phyloP scores from a whole-genome alignment of 2,888 invertebrate species.

The Ormyrus rosae region DNA sequence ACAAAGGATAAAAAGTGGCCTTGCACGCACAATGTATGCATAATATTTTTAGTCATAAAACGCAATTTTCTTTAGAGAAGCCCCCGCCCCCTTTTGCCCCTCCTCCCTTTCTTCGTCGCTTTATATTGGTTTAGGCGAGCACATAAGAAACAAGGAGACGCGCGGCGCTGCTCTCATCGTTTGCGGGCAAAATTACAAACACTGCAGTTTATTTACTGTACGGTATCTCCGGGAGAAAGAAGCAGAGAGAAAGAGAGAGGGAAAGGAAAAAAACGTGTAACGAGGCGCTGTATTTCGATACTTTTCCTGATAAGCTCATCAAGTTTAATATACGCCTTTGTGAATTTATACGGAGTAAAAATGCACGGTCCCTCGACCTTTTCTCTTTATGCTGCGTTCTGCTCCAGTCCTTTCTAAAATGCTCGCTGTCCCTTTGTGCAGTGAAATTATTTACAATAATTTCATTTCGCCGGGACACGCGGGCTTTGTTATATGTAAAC shows the following conservation, averaged over 20 bases:
- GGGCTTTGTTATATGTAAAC: too few relatives aligned
- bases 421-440: too few relatives aligned
- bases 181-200: slow-evolving; percentile 29
- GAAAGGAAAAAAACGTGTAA: not conserved
- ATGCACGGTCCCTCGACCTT: too few relatives aligned
- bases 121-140: slow-evolving; percentile 34
- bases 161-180: not conserved
- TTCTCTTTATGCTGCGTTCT: too few relatives aligned
- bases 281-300: not conserved
- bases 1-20: slow-evolving; percentile 22
- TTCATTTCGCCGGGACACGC: too few relatives aligned
- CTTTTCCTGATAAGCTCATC: not conserved
- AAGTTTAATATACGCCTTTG: not conserved
- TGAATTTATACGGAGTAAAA: not conserved
- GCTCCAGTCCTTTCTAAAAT: too few relatives aligned
- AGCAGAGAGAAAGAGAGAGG: too few relatives aligned
- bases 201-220: slow-evolving; percentile 17
- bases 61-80: slow-evolving; percentile 37
- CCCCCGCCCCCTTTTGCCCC: not conserved
- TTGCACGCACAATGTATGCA: slow-evolving; percentile 21
- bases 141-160: not conserved
- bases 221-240: not conserved
- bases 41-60: slow-evolving; percentile 51
- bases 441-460: too few relatives aligned
- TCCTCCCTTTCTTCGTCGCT: not conserved